phyloP scores from a whole-genome alignment of 2,797 vertebrate species.

The Urocyon cinereoargenteus region DNA sequence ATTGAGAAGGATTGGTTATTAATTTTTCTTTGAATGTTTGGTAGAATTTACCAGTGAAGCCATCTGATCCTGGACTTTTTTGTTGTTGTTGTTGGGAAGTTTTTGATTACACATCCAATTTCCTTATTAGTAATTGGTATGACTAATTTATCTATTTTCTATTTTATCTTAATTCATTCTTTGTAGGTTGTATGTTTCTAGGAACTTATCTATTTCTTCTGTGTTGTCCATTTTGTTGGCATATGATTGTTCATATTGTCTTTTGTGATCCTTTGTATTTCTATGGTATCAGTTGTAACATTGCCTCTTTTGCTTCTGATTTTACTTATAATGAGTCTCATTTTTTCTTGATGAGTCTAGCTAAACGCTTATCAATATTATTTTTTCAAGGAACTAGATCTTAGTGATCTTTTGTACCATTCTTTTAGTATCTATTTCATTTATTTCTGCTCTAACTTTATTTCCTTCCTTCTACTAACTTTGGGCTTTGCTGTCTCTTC shows the following conservation, averaged over 20 bases:
- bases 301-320: background rate
- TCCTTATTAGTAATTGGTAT: background rate
- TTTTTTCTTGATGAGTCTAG: background rate
- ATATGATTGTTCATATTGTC: background rate
- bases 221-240: background rate
- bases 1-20: background rate
- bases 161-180: background rate
- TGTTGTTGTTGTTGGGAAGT: background rate
- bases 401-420: background rate
- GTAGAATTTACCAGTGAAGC: background rate
- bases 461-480: background rate
- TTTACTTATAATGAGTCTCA: background rate
- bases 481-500: background rate
- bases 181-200: background rate
- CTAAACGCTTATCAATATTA: background rate
- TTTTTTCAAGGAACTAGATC: background rate
- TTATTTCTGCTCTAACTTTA: background rate
- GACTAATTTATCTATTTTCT: background rate
- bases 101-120: background rate
- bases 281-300: background rate
- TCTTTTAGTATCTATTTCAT: background rate
- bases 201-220: background rate
- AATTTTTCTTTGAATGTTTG: background rate
- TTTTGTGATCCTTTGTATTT: background rate
- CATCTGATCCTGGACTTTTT: background rate